Evolutionary conservation across 2,888 invertebrate genomes (phyloP).

Genomic region (Ellobium chinense): DNA sequence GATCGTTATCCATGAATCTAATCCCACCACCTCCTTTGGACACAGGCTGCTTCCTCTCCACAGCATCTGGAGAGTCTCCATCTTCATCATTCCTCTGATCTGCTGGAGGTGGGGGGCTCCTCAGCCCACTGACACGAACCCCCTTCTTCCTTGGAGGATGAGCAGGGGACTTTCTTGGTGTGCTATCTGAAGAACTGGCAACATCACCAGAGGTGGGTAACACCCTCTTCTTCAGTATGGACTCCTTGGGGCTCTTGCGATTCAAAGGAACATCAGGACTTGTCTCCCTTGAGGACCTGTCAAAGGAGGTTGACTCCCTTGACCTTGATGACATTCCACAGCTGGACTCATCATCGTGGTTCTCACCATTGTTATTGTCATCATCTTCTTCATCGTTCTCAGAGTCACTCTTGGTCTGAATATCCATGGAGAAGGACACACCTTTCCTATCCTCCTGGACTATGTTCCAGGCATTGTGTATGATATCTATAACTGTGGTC

Average conservation of each 20-base stretch:
- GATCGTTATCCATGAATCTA: slow-evolving; percentile 23
- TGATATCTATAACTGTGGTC: slow-evolving; percentile 61
- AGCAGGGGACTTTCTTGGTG: slow-evolving; percentile 5
- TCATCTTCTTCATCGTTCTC: slow-evolving; percentile 19
- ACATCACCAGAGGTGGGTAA: neutral
- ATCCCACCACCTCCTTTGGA: slow-evolving; percentile 26
- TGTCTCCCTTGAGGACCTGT: slow-evolving; percentile 31
- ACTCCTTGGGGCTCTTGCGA: neutral
- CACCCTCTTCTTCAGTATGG: slow-evolving; percentile 27
- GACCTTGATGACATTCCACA: slow-evolving; percentile 19
- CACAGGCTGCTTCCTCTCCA: neutral
- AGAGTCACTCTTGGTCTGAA: slow-evolving; percentile 32
- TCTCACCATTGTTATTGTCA: too few relatives aligned
- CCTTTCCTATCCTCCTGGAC: slow-evolving; percentile 27
- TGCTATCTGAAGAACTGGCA: neutral
- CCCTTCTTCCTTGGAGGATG: slow-evolving; percentile 4
- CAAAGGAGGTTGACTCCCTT: slow-evolving; percentile 19
- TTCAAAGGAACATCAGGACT: slow-evolving; percentile 4
- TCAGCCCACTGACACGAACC: neutral
- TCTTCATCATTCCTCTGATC: neutral
- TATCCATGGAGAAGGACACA: slow-evolving; percentile 7
- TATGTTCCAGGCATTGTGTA: slow-evolving; percentile 58
- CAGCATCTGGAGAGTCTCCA: neutral
- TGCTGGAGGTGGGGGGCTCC: neutral
- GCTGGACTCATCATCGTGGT: slow-evolving; percentile 8